Evolutionary conservation across 2,113 vertebrate species (phyloP).

Genomic region (Ascaphus truei): DNA sequence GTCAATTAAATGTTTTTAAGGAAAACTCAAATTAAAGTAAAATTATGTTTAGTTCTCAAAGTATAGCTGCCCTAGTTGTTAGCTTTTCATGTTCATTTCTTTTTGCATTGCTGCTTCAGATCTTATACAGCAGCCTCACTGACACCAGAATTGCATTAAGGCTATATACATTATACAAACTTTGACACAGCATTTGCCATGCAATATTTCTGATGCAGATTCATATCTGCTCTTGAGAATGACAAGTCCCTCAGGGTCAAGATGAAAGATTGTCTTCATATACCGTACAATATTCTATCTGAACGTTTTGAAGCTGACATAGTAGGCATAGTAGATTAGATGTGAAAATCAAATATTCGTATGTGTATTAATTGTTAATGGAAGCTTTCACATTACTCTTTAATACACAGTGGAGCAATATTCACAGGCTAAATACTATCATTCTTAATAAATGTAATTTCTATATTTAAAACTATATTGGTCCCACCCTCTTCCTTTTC

Average conservation of each 20-base stretch:
- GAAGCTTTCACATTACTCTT: not conserved
- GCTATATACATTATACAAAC: constrained; percentile 33
- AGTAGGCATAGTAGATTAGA: constrained; percentile 16
- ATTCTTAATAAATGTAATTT: constrained; percentile 16
- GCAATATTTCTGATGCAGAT: constrained; percentile 33
- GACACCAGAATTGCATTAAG: constrained; percentile 25
- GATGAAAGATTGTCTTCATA: constrained; percentile 31
- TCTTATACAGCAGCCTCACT: not conserved
- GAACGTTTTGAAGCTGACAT: constrained; percentile 20
- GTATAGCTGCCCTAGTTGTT: not conserved
- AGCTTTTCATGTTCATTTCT: constrained; percentile 6
- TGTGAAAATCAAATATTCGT: constrained; percentile 24
- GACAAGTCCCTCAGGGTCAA: constrained; percentile 30
- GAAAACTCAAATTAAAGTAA: constrained; percentile 26
- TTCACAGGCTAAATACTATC: not conserved
- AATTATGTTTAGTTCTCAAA: constrained; percentile 3
- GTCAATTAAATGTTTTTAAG: constrained; percentile 21
- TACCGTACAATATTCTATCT: constrained; percentile 22
- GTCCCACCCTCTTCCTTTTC: too few relatives aligned
- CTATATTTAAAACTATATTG: constrained; percentile 1
- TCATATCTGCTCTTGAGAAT: constrained; percentile 31
- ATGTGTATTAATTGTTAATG: constrained; percentile 17
- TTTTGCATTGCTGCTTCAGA: constrained; percentile 1
- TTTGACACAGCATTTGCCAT: constrained; percentile 29
- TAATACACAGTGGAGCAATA: not conserved